Base-by-base conservation (phyloP, 2,888 invertebrate genomes). In the Pristionchus mayeri region DNA sequence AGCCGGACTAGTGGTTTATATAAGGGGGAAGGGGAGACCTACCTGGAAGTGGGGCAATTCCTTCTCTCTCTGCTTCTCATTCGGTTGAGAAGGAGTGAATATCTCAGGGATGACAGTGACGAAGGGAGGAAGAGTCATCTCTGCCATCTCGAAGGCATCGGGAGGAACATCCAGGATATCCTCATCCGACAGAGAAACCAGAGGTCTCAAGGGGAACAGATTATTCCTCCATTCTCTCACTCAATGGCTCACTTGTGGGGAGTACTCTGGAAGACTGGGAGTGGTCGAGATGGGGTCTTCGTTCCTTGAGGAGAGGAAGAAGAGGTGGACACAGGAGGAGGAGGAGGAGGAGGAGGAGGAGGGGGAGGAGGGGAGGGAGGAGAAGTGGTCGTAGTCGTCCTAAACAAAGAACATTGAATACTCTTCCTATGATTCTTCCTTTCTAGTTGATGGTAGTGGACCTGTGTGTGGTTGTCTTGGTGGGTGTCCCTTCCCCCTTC, bases 61-160 rank as follows among this genome's bases (percentile, higher is more conserved):
- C 57, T 40, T 80, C 24, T 80, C 57, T 34, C 50, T 50, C 18
- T 78, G 78, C 30, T 78, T 78, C 48, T 52, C 52, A 78, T 34
- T 57, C n/a, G 57, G 16, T 40, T 54, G 21, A 27, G 27, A 67
- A 24, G 81, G 60, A 30, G 82, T 82, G 67, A 82, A 82, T 44
- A 82, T 82, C 67, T 82, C 82, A 11, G 82, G 82, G 11, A 82
- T 82, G n/a, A 91, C 89, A 11, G 91, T 92, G 24, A 92, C 86
- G 84, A 91, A 91, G 18, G 91, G 90, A 13, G 92, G 90, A 87
- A 92, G 90, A 16, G 92, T 89, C 85, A 87, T 82, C n/a, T n/a
- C n/a, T n/a, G n/a, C n/a, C n/a, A n/a, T n/a, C 79, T 91, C 91
- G 83, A 92, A 91, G 0, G 88, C 92, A 71, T 92, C 92, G 4